Evolutionary conservation across 2,797 vertebrate genomes (phyloP), one percentile per base, ranked within the genome.

Genomic region (Galaxias olidus): DNA sequence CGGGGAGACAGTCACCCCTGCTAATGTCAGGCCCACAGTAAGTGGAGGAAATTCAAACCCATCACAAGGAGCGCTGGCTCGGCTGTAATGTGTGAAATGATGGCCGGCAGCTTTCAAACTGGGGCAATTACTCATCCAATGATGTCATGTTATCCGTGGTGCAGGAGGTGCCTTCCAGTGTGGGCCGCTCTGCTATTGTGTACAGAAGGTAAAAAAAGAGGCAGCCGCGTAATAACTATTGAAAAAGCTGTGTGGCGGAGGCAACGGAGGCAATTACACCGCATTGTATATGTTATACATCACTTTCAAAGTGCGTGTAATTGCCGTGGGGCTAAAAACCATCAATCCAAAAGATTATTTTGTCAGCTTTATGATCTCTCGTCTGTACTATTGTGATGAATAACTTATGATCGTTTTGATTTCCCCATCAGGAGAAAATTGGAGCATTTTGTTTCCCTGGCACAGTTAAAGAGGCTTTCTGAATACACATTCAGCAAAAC

Each of bases 331-430:
- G 59, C 60, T 66, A 56, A 72, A 62, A 66, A 64, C 53, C 59
- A 74, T 76, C 50, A 75, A 77, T 81, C 43, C 11, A n/a, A 70
- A 68, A 49, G 15, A 56, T 1, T 63, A 56, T 73, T 77, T 69
- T 82, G 70, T 79, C 66, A 69, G 59, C 74, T 77, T 83, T 77
- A 80, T 75, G 66, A 74, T 72, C 61, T 61, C 75, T 18, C 53
- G 19, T 79, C 71, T 65, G 51, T 65, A 58, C 60, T 65, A 80
- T 80, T 71, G 67, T 72, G 73, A 81, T 88, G 63, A 85, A 86
- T 85, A 87, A 86, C 77, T 79, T 77, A 85, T 83, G 74, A 83
- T 60, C 68, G 61, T 83, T 82, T 84, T 82, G 65, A 82, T 81
- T 84, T 41, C 62, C 14, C 15, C 74, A 82, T 81, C 55, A 81